Base-by-base conservation (phyloP, 2,888 invertebrate genomes). In the Drosophila leonis region DNA sequence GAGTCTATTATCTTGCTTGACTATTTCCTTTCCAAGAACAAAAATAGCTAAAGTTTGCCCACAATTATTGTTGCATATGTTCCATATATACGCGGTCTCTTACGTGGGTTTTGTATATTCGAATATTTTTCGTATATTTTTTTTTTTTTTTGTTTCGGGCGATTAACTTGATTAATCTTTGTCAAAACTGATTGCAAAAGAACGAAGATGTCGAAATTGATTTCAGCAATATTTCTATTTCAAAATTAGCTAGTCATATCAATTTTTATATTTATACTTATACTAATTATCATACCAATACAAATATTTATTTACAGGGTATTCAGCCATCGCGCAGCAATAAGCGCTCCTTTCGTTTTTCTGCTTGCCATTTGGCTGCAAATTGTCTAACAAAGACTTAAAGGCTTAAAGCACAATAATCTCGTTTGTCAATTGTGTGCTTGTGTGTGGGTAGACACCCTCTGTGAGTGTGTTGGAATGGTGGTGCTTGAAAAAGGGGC, bases 341-440 rank as follows among this genome's bases (percentile, higher is more conserved):
- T 5, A 37, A 33, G 9, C 48, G 31, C 20, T 42, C 1, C 39
- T 41, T 8, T 72, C 39, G 15, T 42, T 52, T 51, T 51, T 18
- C 48, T 37, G 66, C 65, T 35, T 55, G 63, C 65, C 65, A 64
- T 74, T 75, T 77, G 70, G 52, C 78, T 72, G 86, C 78, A 78
- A 88, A 88, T 83, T 84, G 87, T 80, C 82, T 77, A 85, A 89
- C 89, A 89, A 83, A 84, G 88, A 76, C 80, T 85, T 89, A 83
- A 85, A 85, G 80, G 85, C 84, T 85, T 85, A 87, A 87, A 89
- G 82, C 75, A 65, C 75, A 80, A 88, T 83, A 83, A 86, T 86
- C 86, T 83, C 71, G 63, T 78, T 69, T 80, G 83, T 71, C 75
- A 78, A 82, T 82, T 72, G 82, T 65, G 64, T 59, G 59, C 42